Evolutionary conservation across 2,888 invertebrate genomes (phyloP), one percentile per base, ranked within the genome.

Genomic region (Chymomyza procnemis): DNA sequence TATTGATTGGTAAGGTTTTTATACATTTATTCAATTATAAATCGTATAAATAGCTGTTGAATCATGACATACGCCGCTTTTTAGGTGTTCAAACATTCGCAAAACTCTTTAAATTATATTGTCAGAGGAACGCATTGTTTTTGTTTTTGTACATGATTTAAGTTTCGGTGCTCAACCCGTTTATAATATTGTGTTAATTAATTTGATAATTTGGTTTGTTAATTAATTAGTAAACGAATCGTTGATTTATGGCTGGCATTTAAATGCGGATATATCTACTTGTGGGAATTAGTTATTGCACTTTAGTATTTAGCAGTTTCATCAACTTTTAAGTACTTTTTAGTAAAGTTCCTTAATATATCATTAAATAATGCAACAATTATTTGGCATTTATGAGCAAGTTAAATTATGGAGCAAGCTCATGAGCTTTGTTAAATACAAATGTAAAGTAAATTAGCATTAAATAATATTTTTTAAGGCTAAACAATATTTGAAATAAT

Each of bases 141-240:
- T 56, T 63, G 18, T 70, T 47, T 64, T 52, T 18, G 18, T 18
- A 47, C 18, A 47, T 54, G 48, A 47, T 62, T 12, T 64, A 4
- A 46, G 41, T 66, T 48, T 52, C 57, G 71, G 64, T n/a, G 61
- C 71, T 70, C 63, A 84, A 84, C 81, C 67, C 79, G 76, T 84
- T 84, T 76, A 57, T 74, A 79, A 78, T 79, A 61, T 71, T 66
- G 78, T 79, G 73, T 67, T 74, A 81, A 84, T 72, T 79, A 76
- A 81, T 81, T 73, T 78, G 73, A 81, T 78, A 74, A 71, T 71
- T 76, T 64, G 34, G 63, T 61, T 71, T 59, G 66, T 58, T 74
- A 79, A 84, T 74, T 79, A 74, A 81, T 77, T 72, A 41, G 64
- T 66, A 26, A 64, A 30, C 26, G 64, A 66, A 70, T 71, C 70